Percentiles rank a stretch among this genome's conserved stretches.
Evolutionary conservation across 1,140 invertebrate genomes (phyloP).

Genomic region (Dufourea novaeangliae): DNA sequence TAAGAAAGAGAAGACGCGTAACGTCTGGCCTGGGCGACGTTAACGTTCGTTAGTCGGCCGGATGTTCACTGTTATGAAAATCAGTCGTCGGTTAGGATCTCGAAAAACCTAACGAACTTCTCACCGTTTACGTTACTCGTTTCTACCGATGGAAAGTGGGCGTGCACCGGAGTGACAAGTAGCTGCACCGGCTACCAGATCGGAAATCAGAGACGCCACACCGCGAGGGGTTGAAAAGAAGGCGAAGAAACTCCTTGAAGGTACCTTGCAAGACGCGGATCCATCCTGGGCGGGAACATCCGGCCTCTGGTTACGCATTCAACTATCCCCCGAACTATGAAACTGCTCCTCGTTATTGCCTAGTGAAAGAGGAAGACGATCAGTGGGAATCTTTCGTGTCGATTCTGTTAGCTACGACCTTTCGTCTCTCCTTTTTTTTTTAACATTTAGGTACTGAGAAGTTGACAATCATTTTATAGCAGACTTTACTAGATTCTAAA

Average conservation of each 20-base stretch:
- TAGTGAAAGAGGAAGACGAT: conserved; percentile 31
- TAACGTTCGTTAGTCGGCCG: conserved; percentile 78
- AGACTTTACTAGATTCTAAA: too few species aligned
- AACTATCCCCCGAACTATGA: conserved; percentile 61
- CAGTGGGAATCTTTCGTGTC: conserved; percentile 55
- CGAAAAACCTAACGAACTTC: conserved; percentile 73
- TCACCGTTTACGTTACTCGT: conserved; percentile 37
- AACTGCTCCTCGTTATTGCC: conserved; percentile 56
- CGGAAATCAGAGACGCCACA: conserved; percentile 80
- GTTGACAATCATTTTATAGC: conserved; percentile 19
- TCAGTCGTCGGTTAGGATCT: conserved; percentile 66
- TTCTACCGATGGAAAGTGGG: conserved; percentile 53
- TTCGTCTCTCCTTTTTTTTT: background rate
- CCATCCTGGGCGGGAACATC: conserved; percentile 81
- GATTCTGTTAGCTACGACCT: conserved; percentile 14
- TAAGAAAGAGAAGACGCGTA: background rate
- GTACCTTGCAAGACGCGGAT: conserved; percentile 74
- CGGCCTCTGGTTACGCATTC: conserved; percentile 79
- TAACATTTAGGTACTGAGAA: background rate
- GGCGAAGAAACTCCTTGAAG: conserved; percentile 66
- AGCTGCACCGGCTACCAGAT: conserved; percentile 77
- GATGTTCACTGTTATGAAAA: conserved; percentile 79
- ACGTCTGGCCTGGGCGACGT: background rate
- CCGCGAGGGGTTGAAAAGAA: conserved; percentile 66
- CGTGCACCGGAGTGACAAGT: conserved; percentile 73